These are phyloP conservation scores for Morpho deidamia DNA, from an alignment of 2,888 invertebrate genomes.

Conservation along the genomic window DNA sequence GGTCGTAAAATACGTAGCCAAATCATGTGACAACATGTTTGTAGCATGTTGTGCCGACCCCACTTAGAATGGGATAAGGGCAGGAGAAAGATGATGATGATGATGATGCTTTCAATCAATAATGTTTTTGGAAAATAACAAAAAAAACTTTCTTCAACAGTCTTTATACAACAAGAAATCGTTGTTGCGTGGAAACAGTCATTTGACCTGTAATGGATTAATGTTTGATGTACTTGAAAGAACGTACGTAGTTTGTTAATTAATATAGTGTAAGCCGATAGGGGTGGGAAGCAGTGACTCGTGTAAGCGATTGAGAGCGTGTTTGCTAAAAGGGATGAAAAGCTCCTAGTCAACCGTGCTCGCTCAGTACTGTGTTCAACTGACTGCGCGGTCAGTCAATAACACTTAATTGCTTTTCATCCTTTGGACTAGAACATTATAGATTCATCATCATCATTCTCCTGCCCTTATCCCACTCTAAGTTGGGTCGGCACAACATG, in stretches of 20 bases:
- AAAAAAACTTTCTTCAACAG: no score
- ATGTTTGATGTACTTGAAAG: not conserved
- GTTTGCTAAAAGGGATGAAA: conserved; percentile 53
- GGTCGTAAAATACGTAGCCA: no score
- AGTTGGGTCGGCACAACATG: no score
- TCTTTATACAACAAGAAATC: no score
- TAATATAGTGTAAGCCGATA: conserved; percentile 33
- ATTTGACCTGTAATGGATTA: not conserved
- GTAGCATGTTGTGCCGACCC: no score
- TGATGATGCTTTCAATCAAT: no score
- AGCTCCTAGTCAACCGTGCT: conserved; percentile 58
- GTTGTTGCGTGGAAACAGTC: not conserved
- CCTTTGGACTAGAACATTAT: conserved; percentile 5
- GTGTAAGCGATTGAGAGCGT: conserved; percentile 54
- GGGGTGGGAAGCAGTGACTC: conserved; percentile 58
- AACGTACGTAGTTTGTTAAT: conserved; percentile 22
- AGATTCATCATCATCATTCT: no score
- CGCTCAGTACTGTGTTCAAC: conserved; percentile 33
- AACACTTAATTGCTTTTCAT: conserved; percentile 31
- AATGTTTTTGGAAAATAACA: no score
- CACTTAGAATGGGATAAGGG: no score
- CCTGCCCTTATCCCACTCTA: no score
- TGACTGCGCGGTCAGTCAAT: conserved; percentile 55
- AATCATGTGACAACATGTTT: no score
- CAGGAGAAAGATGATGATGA: no score